Conservation (phyloP, 2,888 invertebrate species). For the Frankliniella intonsa region DNA sequence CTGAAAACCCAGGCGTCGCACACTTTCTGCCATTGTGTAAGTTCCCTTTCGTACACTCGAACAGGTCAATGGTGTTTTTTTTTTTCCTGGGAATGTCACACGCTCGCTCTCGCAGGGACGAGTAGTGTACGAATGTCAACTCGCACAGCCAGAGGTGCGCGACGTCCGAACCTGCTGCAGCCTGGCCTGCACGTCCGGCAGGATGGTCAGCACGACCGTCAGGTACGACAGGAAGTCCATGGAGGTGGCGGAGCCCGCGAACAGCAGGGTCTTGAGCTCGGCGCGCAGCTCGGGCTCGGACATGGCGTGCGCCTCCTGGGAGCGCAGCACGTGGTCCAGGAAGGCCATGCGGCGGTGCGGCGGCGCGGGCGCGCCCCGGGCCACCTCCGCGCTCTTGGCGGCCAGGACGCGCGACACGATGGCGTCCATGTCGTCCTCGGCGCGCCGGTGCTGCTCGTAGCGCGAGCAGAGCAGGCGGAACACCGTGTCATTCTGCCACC, state of each 20-base stretch:
- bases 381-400: neutral
- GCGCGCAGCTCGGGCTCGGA: neutral
- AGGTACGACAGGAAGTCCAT: constrained; percentile 1
- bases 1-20: too few species aligned
- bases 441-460: neutral
- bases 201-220: neutral
- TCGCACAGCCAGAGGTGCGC: too few species aligned
- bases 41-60: too few species aligned
- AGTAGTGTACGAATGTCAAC: neutral
- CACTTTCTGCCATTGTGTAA: too few species aligned
- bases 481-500: neutral
- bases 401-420: neutral
- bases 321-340: constrained; percentile 21
- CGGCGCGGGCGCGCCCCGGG: neutral
- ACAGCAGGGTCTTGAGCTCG: constrained; percentile 13
- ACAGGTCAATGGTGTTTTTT: too few species aligned
- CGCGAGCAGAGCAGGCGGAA: neutral
- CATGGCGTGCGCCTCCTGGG: neutral
- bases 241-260: constrained; percentile 16
- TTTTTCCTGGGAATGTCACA: too few species aligned
- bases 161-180: neutral
- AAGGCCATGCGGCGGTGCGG: constrained; percentile 12
- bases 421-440: neutral
- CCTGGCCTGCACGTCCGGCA: constrained; percentile 4
- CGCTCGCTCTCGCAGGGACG: too few species aligned